These are phyloP conservation scores for Dipodomys stephensi DNA, from an alignment of 2,113 vertebrate species.

Conservation along the genomic window DNA sequence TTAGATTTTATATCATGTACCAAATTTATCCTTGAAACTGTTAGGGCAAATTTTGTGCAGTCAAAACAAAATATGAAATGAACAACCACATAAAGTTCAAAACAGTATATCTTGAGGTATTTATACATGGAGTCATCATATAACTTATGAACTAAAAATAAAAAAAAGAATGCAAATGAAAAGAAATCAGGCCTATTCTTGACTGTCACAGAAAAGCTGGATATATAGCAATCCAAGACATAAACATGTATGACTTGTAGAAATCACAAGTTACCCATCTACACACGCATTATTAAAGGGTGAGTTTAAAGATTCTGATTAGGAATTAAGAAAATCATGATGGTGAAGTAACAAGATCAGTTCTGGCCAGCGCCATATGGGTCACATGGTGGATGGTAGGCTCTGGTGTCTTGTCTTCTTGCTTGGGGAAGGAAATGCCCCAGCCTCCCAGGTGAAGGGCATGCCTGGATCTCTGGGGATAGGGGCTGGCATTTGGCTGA, in stretches of 20 bases:
- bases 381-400: no score
- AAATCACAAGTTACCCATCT: background rate
- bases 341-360: background rate
- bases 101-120: background rate
- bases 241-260: background rate
- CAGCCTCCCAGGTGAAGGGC: no score
- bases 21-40: background rate
- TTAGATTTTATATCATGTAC: no score
- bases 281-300: background rate
- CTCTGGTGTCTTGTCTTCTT: no score
- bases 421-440: no score
- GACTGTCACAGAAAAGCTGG: background rate
- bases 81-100: background rate
- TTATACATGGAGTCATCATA: background rate
- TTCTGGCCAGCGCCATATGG: no score
- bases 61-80: background rate
- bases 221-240: background rate
- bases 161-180: background rate
- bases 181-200: background rate
- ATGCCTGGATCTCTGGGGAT: no score
- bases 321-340: background rate
- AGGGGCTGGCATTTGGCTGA: no score
- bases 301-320: background rate
- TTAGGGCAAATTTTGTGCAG: background rate
- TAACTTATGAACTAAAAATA: background rate